These are phyloP conservation scores for Zoroaster sp. DNA, from an alignment of 53 echinoderm and acorn worm genomes.

Conservation along the genomic window DNA sequence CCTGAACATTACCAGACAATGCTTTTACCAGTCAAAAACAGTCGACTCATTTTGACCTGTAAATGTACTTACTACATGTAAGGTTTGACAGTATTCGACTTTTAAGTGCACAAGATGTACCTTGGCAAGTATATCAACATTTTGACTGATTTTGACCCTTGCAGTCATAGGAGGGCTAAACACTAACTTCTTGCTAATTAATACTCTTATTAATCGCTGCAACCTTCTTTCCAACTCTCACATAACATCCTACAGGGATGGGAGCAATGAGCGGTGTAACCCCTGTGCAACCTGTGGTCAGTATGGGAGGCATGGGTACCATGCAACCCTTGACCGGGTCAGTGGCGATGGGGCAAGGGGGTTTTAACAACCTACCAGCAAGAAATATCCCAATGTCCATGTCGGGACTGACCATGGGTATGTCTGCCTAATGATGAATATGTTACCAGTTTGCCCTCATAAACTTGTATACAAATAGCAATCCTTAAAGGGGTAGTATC, in stretches of 20 bases:
- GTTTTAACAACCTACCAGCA: constrained; percentile 59
- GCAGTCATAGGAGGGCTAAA: no score
- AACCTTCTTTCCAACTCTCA: neutral
- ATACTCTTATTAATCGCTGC: neutral
- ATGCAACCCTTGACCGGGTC: constrained; percentile 3
- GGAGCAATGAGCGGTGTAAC: constrained; percentile 42
- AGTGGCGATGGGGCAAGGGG: constrained; percentile 46
- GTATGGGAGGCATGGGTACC: constrained; percentile 53
- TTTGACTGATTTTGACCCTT: no score
- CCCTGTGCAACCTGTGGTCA: constrained; percentile 33
- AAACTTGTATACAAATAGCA: no score
- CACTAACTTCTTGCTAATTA: neutral
- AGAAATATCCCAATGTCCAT: constrained; percentile 20
- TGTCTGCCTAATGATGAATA: neutral
- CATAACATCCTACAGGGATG: constrained; percentile 66
- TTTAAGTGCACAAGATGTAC: no score
- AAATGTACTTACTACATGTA: no score
- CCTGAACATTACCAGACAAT: no score
- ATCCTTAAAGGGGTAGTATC: no score
- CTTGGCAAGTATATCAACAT: no score
- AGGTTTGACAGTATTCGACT: no score
- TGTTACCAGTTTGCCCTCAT: neutral
- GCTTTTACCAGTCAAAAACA: no score
- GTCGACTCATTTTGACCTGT: no score
- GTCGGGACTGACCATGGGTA: constrained; percentile 46